A percentile compares a stretch with the other conserved stretches of the same genome.
Conservation (phyloP, 2,797 vertebrate genomes). For the Urosaurus nigricauda region DNA sequence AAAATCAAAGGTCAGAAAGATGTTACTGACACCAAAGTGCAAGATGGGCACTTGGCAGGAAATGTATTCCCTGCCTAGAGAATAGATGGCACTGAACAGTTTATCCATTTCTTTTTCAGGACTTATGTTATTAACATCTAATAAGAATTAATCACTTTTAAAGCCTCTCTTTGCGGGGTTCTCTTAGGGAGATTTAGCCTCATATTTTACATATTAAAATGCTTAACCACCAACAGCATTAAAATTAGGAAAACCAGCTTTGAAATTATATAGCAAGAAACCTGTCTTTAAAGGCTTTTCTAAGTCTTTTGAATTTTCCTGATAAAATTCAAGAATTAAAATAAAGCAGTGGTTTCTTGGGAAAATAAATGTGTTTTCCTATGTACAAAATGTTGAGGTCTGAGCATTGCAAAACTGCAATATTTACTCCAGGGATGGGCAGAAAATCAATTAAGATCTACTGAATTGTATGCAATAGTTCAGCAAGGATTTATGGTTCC, state of each 20-base stretch:
- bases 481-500: not conserved
- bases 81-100: conserved; percentile 4
- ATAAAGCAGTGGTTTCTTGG: not conserved
- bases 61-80: not conserved
- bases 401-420: not conserved
- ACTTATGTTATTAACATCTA: conserved; percentile 30
- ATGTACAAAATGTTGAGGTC: not conserved
- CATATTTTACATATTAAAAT: conserved; percentile 31
- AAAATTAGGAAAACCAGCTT: conserved; percentile 34
- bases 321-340: not conserved
- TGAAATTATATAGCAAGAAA: conserved; percentile 19
- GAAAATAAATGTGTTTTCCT: not conserved
- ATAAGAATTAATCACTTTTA: conserved; percentile 33
- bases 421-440: not conserved
- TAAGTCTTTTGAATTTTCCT: conserved; percentile 5
- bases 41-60: not conserved
- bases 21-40: not conserved
- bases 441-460: not conserved
- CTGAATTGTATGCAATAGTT: not conserved
- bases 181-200: conserved; percentile 11
- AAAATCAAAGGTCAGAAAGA: conserved; percentile 8
- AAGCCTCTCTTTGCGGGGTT: conserved; percentile 24
- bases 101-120: conserved; percentile 17
- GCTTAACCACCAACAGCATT: not conserved
- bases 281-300: conserved; percentile 10